Conservation (phyloP, 2,797 vertebrate genomes). For the Pseudochaenichthys georgianus region DNA sequence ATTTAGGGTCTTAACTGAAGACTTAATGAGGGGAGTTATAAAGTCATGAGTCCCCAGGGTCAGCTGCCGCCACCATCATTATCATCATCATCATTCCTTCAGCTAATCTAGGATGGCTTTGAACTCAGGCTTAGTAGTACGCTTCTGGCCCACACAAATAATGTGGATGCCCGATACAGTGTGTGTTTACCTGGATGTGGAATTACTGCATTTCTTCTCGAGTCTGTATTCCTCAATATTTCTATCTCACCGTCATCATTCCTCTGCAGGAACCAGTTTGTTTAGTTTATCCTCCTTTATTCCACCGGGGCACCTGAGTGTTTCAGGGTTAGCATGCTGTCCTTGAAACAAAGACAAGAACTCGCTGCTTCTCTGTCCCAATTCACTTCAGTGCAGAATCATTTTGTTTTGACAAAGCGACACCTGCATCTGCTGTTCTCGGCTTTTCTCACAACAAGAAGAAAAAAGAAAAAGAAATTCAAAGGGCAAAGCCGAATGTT, state of each 20-base stretch:
- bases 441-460: neutral
- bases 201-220: neutral
- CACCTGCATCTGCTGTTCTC: neutral
- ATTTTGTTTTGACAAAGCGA: constrained; percentile 17
- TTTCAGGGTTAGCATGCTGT: constrained; percentile 32
- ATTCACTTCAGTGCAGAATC: neutral
- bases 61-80: constrained; percentile 40
- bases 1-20: constrained; percentile 50
- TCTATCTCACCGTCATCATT: constrained; percentile 9
- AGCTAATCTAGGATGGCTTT: constrained; percentile 67
- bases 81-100: constrained; percentile 64
- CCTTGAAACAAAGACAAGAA: constrained; percentile 35
- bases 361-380: neutral
- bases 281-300: too few relatives aligned
- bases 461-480: neutral
- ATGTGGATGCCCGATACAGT: constrained; percentile 35
- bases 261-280: neutral
- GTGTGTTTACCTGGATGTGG: constrained; percentile 29
- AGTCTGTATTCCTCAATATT: constrained; percentile 1
- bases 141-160: constrained; percentile 33
- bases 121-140: constrained; percentile 46
- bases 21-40: constrained; percentile 53
- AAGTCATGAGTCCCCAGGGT: constrained; percentile 36
- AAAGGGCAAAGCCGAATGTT: neutral
- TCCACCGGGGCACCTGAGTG: constrained; percentile 1